Conservation (phyloP, 1,140 invertebrate species). For the Bilobella aurantiaca region DNA sequence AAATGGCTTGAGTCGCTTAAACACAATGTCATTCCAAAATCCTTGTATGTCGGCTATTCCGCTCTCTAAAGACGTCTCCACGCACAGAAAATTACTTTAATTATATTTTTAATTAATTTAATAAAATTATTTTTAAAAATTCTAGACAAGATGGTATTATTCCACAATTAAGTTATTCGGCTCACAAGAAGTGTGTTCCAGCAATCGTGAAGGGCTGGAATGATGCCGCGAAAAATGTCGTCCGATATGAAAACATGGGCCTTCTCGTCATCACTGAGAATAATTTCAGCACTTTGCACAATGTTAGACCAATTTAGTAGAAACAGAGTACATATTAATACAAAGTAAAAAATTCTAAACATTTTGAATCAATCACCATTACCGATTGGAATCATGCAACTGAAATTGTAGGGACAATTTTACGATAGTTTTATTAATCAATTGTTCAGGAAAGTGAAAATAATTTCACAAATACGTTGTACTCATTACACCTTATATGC, state of each 20-base stretch:
- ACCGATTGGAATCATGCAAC: too few relatives aligned
- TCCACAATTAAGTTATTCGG: not conserved
- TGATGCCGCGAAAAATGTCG: not conserved
- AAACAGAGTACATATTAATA: not conserved
- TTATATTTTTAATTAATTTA: too few relatives aligned
- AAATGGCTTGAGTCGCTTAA: slow-evolving; percentile 1
- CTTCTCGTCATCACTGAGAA: not conserved
- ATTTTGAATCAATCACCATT: not conserved
- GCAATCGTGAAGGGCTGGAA: slow-evolving; percentile 8
- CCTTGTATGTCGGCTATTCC: not conserved
- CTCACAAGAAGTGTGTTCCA: slow-evolving; percentile 5
- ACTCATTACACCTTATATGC: not conserved
- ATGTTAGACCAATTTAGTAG: not conserved
- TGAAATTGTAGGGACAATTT: too few relatives aligned
- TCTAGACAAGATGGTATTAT: not conserved
- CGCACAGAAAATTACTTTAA: too few relatives aligned
- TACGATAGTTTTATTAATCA: not conserved
- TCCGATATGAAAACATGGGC: slow-evolving; percentile 7
- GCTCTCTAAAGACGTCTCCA: not conserved
- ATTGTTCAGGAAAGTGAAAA: not conserved
- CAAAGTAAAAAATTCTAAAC: not conserved
- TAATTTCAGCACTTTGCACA: not conserved
- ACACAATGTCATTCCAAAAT: slow-evolving; percentile 14
- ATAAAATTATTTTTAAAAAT: not conserved
- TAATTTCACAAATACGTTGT: not conserved